Evolutionary conservation across 2,113 vertebrate species (phyloP), one percentile per base, ranked within the genome.

Genomic region (Blennius ocellaris): DNA sequence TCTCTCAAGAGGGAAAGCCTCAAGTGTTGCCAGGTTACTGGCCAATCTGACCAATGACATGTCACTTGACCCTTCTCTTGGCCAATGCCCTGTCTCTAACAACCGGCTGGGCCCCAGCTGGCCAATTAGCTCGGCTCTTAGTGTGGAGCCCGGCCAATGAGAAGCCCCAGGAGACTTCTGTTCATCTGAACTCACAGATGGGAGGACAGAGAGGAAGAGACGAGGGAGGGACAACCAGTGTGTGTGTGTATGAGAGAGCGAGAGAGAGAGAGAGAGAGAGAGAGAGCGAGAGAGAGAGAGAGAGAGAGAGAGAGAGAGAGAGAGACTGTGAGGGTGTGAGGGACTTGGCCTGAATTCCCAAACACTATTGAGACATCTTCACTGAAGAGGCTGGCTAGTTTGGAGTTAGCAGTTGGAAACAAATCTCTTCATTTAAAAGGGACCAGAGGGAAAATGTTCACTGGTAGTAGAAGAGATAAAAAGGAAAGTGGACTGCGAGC

Each of bases 141-240:
- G 82, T 15, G 72, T 91, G 90, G 90, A 87, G 74, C 78, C 38
- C 11, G 41, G 87, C 91, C 91, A 92, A 92, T 89, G 83, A 84
- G 78, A 87, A 84, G 62, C 90, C 91, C 81, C 75, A 57, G 74
- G 89, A 92, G 90, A 87, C 82, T 85, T 82, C 79, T 86, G 83
- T 89, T 90, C 84, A 85, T 87, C 86, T 90, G 90, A 92, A 90
- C 87, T 85, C 86, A 81, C 91, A 92, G 91, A 92, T 92, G 90
- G 91, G 80, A 87, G 82, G 85, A 89, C 80, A 78, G 80, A 78
- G 83, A 81, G 63, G 57, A 56, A 73, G 76, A 30, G 61, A 36
- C 40, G 58, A 52, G 16, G 64, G 45, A 70, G 21, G 53, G 30
- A 12, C 62, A 2, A 12, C 0, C n/a, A 0, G 40, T 17, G 70